These are phyloP conservation scores for Salvelinus namaycush DNA, from an alignment of 2,113 vertebrate genomes.

Conservation along the genomic window DNA sequence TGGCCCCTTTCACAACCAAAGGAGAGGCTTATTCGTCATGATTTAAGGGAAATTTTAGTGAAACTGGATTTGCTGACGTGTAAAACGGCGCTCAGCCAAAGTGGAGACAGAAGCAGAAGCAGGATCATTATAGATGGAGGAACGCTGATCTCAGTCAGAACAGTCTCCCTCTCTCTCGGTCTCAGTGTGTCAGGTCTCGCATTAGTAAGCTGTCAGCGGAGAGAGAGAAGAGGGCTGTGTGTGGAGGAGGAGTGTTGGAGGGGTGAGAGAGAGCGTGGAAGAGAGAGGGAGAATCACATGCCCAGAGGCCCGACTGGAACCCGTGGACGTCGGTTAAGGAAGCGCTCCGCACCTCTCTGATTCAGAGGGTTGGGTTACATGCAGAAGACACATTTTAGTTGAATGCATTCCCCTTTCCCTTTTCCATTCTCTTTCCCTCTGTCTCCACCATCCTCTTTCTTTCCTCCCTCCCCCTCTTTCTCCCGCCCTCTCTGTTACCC, in stretches of 20 bases:
- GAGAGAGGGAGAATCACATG: conserved; percentile 8
- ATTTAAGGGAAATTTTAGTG: conserved; percentile 52
- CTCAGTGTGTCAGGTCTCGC: background rate
- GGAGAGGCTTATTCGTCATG: conserved; percentile 52
- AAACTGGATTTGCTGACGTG: conserved; percentile 53
- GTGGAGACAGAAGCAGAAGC: conserved; percentile 43
- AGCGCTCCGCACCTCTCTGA: too few species aligned
- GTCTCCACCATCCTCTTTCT: background rate
- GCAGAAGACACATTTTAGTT: too few species aligned
- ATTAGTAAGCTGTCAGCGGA: conserved; percentile 3
- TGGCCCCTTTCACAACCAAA: conserved; percentile 47
- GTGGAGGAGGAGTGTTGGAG: background rate
- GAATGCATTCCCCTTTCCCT: too few species aligned
- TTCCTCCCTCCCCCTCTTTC: background rate
- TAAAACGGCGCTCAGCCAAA: conserved; percentile 39
- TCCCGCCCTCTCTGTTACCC: background rate
- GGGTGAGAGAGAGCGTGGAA: background rate
- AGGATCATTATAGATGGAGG: conserved; percentile 42
- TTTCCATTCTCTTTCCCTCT: background rate
- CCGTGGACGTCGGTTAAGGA: too few species aligned
- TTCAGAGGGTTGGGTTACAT: too few species aligned
- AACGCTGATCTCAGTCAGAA: background rate
- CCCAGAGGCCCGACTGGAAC: background rate
- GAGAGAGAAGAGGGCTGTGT: background rate
- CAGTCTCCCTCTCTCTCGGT: background rate